Evolutionary conservation across 2,113 vertebrate genomes (phyloP).

Genomic region (Charadrius vociferus): DNA sequence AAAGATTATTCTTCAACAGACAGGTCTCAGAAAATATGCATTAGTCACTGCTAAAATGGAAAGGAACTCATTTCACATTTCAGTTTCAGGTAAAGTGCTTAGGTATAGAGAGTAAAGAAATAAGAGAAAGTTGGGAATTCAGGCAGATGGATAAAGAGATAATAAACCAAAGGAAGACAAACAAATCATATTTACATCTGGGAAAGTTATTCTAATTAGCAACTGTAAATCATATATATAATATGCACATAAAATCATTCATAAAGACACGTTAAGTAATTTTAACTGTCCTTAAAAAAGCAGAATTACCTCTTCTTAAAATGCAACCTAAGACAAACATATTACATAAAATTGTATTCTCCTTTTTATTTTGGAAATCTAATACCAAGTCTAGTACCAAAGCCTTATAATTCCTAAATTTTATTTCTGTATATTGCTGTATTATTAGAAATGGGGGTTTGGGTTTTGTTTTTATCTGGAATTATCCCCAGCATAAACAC

Average conservation of each 20-base stretch:
- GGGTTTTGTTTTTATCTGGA: neutral
- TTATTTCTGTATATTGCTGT: neutral
- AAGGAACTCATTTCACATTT: neutral
- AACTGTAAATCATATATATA: neutral
- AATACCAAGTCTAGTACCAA: neutral
- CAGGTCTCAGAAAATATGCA: neutral
- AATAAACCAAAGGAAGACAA: neutral
- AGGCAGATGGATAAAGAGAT: neutral
- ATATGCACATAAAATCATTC: neutral
- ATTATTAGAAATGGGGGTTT: neutral
- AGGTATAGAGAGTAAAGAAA: neutral
- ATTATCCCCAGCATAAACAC: neutral
- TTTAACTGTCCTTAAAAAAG: neutral
- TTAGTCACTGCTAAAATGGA: neutral
- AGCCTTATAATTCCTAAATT: neutral
- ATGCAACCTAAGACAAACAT: neutral
- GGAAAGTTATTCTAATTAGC: neutral
- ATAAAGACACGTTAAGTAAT: neutral
- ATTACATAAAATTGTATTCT: neutral
- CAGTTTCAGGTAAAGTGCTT: neutral
- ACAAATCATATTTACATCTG: neutral
- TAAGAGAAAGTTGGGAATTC: neutral
- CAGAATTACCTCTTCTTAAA: neutral
- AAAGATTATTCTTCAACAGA: neutral
- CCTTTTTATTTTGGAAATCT: neutral